phyloP scores from a whole-genome alignment of 2,113 vertebrate genomes.

The Guaruba guarouba region DNA sequence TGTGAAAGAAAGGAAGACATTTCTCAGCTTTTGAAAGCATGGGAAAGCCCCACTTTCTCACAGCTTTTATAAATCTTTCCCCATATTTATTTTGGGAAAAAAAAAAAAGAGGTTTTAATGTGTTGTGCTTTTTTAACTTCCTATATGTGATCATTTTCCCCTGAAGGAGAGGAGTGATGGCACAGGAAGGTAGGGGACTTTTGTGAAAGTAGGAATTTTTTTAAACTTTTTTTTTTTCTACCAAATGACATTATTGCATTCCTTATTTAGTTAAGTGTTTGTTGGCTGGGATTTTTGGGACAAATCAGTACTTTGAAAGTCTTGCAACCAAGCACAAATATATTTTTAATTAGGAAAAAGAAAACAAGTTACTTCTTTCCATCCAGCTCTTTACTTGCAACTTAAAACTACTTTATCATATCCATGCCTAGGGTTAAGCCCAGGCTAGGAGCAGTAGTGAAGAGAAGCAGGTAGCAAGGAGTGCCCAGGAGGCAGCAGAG shows the following conservation, averaged over 20 bases:
- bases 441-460: background rate
- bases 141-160: background rate
- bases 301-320: background rate
- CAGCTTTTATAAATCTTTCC: background rate
- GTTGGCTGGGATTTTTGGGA: background rate
- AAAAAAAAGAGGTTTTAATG: background rate
- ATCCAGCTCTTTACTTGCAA: background rate
- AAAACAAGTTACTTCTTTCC: background rate
- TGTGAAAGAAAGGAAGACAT: background rate
- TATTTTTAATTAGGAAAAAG: background rate
- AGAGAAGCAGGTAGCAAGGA: background rate
- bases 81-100: background rate
- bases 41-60: background rate
- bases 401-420: background rate
- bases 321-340: background rate
- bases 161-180: background rate
- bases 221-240: background rate
- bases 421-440: accelerated
- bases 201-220: background rate
- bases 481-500: background rate
- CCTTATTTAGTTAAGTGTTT: background rate
- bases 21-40: background rate
- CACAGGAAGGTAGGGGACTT: background rate
- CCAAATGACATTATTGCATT: background rate
- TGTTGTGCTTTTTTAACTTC: background rate